Evolutionary conservation across 2,888 invertebrate genomes (phyloP).

Genomic region (Eurytoma californica): DNA sequence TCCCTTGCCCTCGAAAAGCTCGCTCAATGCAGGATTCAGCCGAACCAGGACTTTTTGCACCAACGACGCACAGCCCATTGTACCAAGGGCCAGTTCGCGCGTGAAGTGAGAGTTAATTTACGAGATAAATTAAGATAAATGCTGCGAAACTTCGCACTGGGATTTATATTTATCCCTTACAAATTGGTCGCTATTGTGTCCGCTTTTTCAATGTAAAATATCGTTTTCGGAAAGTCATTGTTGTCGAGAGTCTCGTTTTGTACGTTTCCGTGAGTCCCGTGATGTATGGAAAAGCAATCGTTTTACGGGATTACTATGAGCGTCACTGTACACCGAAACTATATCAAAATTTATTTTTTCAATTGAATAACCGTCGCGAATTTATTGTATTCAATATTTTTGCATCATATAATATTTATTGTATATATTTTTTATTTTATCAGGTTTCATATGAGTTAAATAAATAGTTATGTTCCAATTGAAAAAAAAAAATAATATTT

Average conservation of each 20-base stretch:
- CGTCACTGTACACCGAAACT: background rate
- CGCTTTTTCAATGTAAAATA: slow-evolving; percentile 23
- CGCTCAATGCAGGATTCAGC: background rate
- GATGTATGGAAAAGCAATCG: background rate
- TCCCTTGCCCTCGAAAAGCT: slow-evolving; percentile 1
- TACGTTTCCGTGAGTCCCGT: background rate
- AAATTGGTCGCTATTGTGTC: slow-evolving; percentile 38
- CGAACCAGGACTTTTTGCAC: slow-evolving; percentile 9
- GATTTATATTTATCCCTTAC: slow-evolving; percentile 50
- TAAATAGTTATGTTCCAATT: too few species aligned
- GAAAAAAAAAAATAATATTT: background rate
- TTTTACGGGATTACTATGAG: background rate
- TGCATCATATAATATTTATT: too few species aligned
- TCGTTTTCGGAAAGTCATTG: slow-evolving; percentile 28
- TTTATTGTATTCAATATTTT: background rate
- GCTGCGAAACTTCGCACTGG: background rate
- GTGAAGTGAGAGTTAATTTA: slow-evolving; percentile 43
- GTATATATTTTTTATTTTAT: too few species aligned
- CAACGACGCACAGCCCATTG: background rate
- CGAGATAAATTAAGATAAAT: slow-evolving; percentile 51
- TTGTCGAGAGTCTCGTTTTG: slow-evolving; percentile 7
- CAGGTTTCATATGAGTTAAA: too few species aligned
- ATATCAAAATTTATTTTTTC: too few species aligned
- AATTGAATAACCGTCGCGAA: background rate
- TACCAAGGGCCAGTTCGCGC: slow-evolving; percentile 32